phyloP scores from a whole-genome alignment of 2,888 invertebrate species.

The Meteorus cinctellus region DNA sequence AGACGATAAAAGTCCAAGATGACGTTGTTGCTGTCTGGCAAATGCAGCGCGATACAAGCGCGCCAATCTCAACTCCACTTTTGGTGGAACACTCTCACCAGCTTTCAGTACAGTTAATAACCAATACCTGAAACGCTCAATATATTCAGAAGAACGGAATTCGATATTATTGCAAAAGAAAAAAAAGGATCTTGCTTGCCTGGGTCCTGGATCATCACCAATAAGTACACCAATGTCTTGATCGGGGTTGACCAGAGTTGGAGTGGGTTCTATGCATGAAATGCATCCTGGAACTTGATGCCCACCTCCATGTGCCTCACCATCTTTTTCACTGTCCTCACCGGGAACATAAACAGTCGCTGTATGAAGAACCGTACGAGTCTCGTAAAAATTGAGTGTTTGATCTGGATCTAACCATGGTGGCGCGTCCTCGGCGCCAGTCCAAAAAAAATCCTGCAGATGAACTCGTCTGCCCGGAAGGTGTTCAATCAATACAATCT shows the following conservation, averaged over 20 bases:
- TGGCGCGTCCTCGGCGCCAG: conserved; percentile 88
- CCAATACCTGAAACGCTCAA: conserved; percentile 79
- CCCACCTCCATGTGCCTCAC: conserved; percentile 32
- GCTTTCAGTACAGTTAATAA: conserved; percentile 83
- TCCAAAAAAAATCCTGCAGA: conserved; percentile 92
- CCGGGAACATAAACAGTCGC: conserved; percentile 65
- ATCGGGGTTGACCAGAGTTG: conserved; percentile 63
- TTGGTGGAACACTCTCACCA: conserved; percentile 74
- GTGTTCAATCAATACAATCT: conserved; percentile 70
- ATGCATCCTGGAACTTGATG: conserved; percentile 59
- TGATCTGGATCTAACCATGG: conserved; percentile 76
- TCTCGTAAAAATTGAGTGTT: conserved; percentile 66
- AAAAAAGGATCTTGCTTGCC: conserved; percentile 52
- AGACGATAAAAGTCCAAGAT: conserved; percentile 81
- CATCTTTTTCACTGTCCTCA: conserved; percentile 47
- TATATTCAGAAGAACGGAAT: conserved; percentile 14
- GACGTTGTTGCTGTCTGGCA: conserved; percentile 87
- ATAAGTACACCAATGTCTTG: conserved; percentile 67
- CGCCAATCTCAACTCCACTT: conserved; percentile 84
- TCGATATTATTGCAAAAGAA: neutral
- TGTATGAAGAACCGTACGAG: conserved; percentile 67
- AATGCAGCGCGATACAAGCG: conserved; percentile 88
- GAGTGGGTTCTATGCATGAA: conserved; percentile 67
- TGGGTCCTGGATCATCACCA: conserved; percentile 69
- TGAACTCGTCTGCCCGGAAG: conserved; percentile 72